Evolutionary conservation across 2,888 invertebrate species (phyloP).

Genomic region (Acanthopleura granulata): DNA sequence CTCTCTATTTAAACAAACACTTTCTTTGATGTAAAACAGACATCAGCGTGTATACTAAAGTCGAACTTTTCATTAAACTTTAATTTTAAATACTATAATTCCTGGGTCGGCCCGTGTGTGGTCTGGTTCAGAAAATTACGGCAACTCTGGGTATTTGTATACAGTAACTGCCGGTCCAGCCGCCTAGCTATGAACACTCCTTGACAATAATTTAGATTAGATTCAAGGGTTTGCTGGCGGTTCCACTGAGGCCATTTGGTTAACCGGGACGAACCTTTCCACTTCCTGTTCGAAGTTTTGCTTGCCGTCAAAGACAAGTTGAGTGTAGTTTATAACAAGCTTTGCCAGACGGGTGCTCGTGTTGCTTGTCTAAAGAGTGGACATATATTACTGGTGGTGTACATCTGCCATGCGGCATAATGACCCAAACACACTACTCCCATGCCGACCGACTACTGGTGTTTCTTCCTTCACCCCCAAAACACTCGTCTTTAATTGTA

Average conservation of each 20-base stretch:
- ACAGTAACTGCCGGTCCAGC: background rate
- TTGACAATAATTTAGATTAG: slow-evolving; percentile 7
- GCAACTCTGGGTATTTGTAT: background rate
- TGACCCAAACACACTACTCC: background rate
- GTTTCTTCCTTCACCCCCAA: background rate
- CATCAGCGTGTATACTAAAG: background rate
- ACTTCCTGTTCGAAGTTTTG: background rate
- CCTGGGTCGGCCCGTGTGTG: background rate
- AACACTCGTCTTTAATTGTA: background rate
- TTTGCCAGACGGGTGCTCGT: background rate
- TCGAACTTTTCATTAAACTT: slow-evolving; percentile 2
- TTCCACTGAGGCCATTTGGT: background rate
- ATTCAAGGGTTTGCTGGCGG: background rate
- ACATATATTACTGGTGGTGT: background rate
- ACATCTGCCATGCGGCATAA: background rate
- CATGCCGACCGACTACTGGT: background rate
- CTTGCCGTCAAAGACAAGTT: background rate
- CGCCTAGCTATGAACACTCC: background rate
- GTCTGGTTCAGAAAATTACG: background rate
- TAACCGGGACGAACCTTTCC: background rate
- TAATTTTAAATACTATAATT: slow-evolving; percentile 4
- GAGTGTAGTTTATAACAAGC: background rate
- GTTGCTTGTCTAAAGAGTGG: too few relatives aligned
- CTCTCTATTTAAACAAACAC: background rate
- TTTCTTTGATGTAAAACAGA: background rate